These are phyloP conservation scores for Chaitophorus viminalis DNA, from an alignment of 2,888 invertebrate species.

Conservation along the genomic window DNA sequence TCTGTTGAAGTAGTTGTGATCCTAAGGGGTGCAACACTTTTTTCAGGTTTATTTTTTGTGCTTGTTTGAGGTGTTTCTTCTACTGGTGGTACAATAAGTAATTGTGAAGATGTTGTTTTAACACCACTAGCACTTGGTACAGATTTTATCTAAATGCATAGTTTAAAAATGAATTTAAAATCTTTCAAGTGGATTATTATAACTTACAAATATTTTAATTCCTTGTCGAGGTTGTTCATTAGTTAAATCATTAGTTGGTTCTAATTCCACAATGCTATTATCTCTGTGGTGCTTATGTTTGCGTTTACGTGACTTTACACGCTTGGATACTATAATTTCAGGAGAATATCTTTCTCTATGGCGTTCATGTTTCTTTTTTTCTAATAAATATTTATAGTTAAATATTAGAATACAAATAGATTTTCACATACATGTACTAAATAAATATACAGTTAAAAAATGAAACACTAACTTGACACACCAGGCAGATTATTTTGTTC, in stretches of 20 bases:
- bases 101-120: conserved; percentile 55
- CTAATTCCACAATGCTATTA: conserved; percentile 46
- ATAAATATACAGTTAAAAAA: neutral
- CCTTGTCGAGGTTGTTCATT: conserved; percentile 64
- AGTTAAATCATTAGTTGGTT: conserved; percentile 42
- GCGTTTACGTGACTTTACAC: conserved; percentile 63
- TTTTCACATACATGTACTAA: neutral
- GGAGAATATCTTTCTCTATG: conserved; percentile 65
- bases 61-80: conserved; percentile 33
- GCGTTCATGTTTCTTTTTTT: conserved; percentile 64
- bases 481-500: conserved; percentile 19
- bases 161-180: neutral
- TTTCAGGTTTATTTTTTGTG: conserved; percentile 59
- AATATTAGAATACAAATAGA: conserved; percentile 25
- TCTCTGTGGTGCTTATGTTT: conserved; percentile 65
- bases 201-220: conserved; percentile 65
- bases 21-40: conserved; percentile 55
- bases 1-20: conserved; percentile 46
- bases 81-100: conserved; percentile 55
- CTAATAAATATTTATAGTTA: conserved; percentile 12
- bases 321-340: conserved; percentile 62
- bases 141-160: conserved; percentile 75
- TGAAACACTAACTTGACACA: conserved; percentile 19
- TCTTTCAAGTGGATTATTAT: neutral
- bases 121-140: conserved; percentile 80